A percentile compares a stretch with the other conserved stretches of the same genome.
Evolutionary conservation across 1,140 invertebrate species (phyloP).

Genomic region (Drosophila miranda): DNA sequence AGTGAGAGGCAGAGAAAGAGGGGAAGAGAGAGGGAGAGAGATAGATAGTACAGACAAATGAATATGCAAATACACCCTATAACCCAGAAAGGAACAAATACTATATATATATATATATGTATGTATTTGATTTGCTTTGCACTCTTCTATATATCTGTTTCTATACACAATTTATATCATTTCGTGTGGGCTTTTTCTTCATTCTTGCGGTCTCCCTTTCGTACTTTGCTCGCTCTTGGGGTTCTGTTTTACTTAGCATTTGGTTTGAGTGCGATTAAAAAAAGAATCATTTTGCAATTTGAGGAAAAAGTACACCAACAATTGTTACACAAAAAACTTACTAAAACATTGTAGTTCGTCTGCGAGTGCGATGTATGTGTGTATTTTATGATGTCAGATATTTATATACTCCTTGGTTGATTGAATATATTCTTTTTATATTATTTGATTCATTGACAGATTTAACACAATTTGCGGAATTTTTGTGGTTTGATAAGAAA

Average conservation of each 20-base stretch:
- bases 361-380: background rate
- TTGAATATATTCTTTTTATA: too few species aligned
- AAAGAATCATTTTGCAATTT: too few species aligned
- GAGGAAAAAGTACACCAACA: too few species aligned
- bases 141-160: conserved; percentile 3
- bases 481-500: too few species aligned
- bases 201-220: conserved; percentile 22
- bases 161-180: background rate
- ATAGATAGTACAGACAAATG: conserved; percentile 4
- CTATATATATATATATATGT: conserved; percentile 16
- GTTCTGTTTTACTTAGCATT: conserved; percentile 31
- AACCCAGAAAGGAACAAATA: conserved; percentile 4
- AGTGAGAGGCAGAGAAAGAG: background rate
- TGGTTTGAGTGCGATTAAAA: conserved; percentile 5
- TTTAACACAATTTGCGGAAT: too few species aligned
- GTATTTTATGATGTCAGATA: background rate
- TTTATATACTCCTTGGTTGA: too few species aligned
- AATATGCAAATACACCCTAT: conserved; percentile 32
- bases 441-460: too few species aligned
- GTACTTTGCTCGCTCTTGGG: conserved; percentile 9
- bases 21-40: background rate
- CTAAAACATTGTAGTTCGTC: conserved; percentile 54
- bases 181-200: conserved; percentile 5
- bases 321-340: conserved; percentile 35
- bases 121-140: conserved; percentile 9